These are phyloP conservation scores for Tetramorium bicarinatum DNA, from an alignment of 2,888 invertebrate species.

Conservation along the genomic window DNA sequence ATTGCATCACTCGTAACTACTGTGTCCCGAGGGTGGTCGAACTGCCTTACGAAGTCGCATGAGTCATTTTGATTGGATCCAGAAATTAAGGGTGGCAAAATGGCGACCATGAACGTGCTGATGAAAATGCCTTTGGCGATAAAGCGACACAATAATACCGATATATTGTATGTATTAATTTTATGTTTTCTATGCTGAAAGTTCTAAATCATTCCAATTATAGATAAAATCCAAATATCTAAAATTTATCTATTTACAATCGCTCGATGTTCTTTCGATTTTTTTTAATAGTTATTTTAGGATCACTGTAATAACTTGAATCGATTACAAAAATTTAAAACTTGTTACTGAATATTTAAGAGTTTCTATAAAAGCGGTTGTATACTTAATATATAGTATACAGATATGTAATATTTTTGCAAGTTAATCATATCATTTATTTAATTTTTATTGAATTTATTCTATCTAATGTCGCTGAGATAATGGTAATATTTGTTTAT, in stretches of 20 bases:
- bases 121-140: constrained; percentile 72
- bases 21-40: constrained; percentile 76
- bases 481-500: not conserved
- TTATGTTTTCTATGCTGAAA: constrained; percentile 15
- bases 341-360: not conserved
- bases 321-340: not conserved
- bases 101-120: constrained; percentile 73
- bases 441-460: not conserved
- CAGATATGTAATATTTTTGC: not conserved
- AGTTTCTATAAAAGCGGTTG: not conserved
- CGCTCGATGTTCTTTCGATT: not conserved
- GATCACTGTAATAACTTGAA: not conserved
- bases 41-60: constrained; percentile 78
- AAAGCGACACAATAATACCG: constrained; percentile 59
- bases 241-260: not conserved
- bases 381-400: not conserved
- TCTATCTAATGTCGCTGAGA: not conserved
- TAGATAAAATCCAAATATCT: too few species aligned
- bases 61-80: constrained; percentile 85
- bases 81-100: constrained; percentile 82
- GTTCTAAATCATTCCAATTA: not conserved
- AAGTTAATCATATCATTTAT: not conserved
- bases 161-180: constrained; percentile 51
- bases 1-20: constrained; percentile 85
- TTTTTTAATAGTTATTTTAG: not conserved